Evolutionary conservation across 2,797 vertebrate species (phyloP).

Genomic region (Catostomus latipinnis): DNA sequence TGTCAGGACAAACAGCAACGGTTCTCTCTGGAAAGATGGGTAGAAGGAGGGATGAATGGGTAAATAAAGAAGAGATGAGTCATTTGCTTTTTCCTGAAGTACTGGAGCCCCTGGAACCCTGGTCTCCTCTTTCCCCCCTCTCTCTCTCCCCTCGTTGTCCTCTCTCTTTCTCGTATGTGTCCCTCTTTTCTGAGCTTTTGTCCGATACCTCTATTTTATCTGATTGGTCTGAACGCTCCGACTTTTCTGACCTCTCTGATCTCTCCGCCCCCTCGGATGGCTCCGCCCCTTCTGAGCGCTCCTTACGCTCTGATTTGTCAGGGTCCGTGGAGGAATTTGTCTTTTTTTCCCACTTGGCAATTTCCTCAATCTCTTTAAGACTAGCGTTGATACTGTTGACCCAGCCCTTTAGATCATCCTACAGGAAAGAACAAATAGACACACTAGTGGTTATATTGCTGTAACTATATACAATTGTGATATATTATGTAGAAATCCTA

Average conservation of each 20-base stretch:
- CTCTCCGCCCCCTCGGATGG: slow-evolving; percentile 72
- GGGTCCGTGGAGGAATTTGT: slow-evolving; percentile 87
- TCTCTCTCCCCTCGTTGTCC: slow-evolving; percentile 72
- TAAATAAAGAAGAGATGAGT: slow-evolving; percentile 61
- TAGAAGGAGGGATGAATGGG: slow-evolving; percentile 48
- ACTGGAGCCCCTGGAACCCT: slow-evolving; percentile 80
- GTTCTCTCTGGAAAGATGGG: slow-evolving; percentile 39
- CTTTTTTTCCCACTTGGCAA: slow-evolving; percentile 83
- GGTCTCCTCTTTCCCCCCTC: slow-evolving; percentile 72
- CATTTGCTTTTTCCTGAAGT: slow-evolving; percentile 84
- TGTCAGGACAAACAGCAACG: slow-evolving; percentile 31
- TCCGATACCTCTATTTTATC: slow-evolving; percentile 79
- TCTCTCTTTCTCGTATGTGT: slow-evolving; percentile 74
- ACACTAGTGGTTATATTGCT: background rate
- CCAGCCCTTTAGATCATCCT: slow-evolving; percentile 92
- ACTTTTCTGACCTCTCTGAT: slow-evolving; percentile 78
- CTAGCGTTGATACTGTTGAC: slow-evolving; percentile 80
- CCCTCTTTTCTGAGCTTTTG: slow-evolving; percentile 78
- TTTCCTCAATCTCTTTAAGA: slow-evolving; percentile 80
- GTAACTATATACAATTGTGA: background rate
- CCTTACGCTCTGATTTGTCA: slow-evolving; percentile 67
- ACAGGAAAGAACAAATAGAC: background rate
- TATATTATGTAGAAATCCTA: too few relatives aligned
- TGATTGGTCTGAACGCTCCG: slow-evolving; percentile 79
- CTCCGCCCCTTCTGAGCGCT: slow-evolving; percentile 79